These are phyloP conservation scores for Blastomussa wellsi DNA, from an alignment of 92 coral and sea anemone genomes.

Conservation along the genomic window DNA sequence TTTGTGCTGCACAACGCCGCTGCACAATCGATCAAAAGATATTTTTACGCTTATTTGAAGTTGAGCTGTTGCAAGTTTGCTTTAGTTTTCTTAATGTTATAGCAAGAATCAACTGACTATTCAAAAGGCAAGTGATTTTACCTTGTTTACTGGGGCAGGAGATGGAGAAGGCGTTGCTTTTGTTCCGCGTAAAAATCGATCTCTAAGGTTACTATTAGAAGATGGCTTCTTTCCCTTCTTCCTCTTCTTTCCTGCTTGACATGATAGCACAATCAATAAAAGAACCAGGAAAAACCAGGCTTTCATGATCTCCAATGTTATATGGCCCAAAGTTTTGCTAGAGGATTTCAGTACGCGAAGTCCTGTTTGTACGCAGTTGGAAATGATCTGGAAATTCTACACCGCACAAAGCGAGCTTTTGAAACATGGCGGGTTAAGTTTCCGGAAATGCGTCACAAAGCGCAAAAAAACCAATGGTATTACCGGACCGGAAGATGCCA, in stretches of 20 bases:
- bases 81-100: background rate
- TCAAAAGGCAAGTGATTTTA: background rate
- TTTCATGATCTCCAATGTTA: background rate
- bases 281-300: slow-evolving; percentile 1
- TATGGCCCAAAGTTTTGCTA: background rate
- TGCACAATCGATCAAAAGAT: no score
- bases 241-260: background rate
- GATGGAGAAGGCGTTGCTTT: background rate
- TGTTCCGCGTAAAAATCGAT: background rate
- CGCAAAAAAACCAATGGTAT: background rate
- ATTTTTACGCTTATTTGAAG: no score
- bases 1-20: no score
- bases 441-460: slow-evolving; percentile 8
- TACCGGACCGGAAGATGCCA: background rate
- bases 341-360: background rate
- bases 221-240: slow-evolving; percentile 2
- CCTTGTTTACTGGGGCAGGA: background rate
- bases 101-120: background rate
- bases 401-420: background rate
- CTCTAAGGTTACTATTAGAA: background rate
- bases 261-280: slow-evolving; percentile 12
- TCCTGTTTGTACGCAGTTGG: background rate
- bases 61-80: background rate
- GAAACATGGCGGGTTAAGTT: background rate
- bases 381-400: background rate